Base-by-base conservation (phyloP, 1,140 invertebrate species). In the Megathymus violae region DNA sequence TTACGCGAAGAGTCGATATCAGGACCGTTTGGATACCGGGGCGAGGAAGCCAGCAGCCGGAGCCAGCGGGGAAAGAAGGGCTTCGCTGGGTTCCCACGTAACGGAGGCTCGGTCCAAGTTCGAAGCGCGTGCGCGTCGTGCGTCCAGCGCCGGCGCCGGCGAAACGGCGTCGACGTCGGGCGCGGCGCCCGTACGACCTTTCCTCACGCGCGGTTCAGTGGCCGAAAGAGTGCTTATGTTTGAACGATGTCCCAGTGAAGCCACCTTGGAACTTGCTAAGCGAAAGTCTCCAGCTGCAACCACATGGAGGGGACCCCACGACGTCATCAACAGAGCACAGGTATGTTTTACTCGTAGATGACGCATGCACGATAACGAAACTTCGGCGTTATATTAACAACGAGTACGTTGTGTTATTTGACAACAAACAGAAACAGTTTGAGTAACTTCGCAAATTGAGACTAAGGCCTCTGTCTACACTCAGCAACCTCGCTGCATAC, bases 191-290 rank as follows among this genome's bases (percentile, higher is more conserved):
- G 94, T 97, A n/a, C 91, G 96, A 58, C 96, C 96, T 1, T 97
- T 98, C 81, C 91, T 98, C 9, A 97, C 97, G 1, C 93, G 97
- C 64, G 97, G 97, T 3, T 98, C 97, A 0, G 97, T 98, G 0
- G 97, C 97, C 1, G 97, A 98, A 78, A 91, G 97, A 22, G 97
- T 98, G 22, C 92, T 98, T 48, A 96, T 98, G 75, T 98, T 98
- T 82, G 97, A 98, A 83, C 95, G 96, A 82, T 97, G 97, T 79
- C 97, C 97, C 0, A 96, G 95, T 76, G 95, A 96, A 85, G 86
- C 86, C 4, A 91, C 86, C 4, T 78, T 95, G 63, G 86, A 95
- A 66, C 79, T 96, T 64, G 95, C 95, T 64, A 96, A 95, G 78
- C 88, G 94, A 25, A 94, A 93, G 61, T 91, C 92, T 51, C 91